These are phyloP conservation scores for Coregonus ussuriensis DNA, from an alignment of 2,797 vertebrate genomes.

Conservation along the genomic window DNA sequence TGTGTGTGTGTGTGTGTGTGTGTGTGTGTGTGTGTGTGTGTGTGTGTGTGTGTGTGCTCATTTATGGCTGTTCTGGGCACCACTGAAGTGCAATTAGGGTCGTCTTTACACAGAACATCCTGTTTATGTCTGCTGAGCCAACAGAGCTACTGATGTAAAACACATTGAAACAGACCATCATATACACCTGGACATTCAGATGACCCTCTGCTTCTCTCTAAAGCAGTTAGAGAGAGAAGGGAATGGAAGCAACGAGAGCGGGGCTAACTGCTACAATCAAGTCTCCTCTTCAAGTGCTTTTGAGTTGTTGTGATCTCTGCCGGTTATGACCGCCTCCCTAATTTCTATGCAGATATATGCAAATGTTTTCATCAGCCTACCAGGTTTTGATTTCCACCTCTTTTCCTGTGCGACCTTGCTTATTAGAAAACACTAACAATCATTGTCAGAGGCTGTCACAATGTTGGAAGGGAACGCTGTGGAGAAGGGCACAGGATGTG, in stretches of 20 bases:
- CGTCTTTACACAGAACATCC: slow-evolving; percentile 30
- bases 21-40: not conserved
- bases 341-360: slow-evolving; percentile 75
- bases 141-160: not conserved
- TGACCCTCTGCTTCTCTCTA: not conserved
- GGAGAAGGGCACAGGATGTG: slow-evolving; percentile 12
- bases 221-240: not conserved
- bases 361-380: slow-evolving; percentile 58
- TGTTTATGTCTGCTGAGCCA: slow-evolving; percentile 54
- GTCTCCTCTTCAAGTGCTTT: not conserved
- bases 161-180: slow-evolving; percentile 9
- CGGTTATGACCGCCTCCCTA: slow-evolving; percentile 50
- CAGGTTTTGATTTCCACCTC: slow-evolving; percentile 37
- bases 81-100: slow-evolving; percentile 52
- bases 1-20: not conserved
- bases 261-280: not conserved
- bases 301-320: slow-evolving; percentile 54
- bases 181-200: slow-evolving; percentile 3
- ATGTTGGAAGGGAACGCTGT: not conserved
- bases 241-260: not conserved
- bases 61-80: slow-evolving; percentile 38
- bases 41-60: slow-evolving; percentile 15
- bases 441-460: slow-evolving; percentile 52
- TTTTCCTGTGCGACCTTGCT: slow-evolving; percentile 59
- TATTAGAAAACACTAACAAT: slow-evolving; percentile 65